Evolutionary conservation across 2,888 invertebrate genomes (phyloP), one percentile per base, ranked within the genome.

Genomic region (Himalopsyche tibetana): DNA sequence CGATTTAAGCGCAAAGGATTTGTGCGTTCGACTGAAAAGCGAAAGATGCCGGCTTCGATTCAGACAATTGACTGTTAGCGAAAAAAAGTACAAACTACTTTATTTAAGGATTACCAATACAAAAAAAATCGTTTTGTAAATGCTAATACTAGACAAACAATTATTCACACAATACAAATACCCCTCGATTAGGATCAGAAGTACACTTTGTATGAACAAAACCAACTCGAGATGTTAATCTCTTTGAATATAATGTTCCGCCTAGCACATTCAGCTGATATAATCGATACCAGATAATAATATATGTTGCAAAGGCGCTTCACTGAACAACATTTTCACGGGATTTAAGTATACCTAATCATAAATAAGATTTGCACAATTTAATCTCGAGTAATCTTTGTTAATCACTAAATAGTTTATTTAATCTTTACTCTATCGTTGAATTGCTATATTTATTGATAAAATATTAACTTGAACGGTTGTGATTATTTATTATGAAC

Each of bases 291-390:
- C 36, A 36, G 74, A 74, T 74, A 74, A 74, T 74, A 74, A 74
- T 74, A 36, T 36, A 74, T 36, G 74, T 74, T 36, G 3, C 74
- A 74, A 74, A 74, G 74, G 74, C 36, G 74, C 74, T 74, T 74
- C 74, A 36, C 38, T 74, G 74, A 74, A 74, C 74, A 74, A 74
- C 36, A 36, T 74, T 74, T 74, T 74, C 74, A 74, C 74, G 36
- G 74, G 19, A 74, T 15, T 74, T 74, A 74, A 74, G 38, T 74
- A 74, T 74, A 36, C 36, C 74, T 74, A 74, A 74, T 74, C 74
- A 74, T 74, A 74, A 74, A 74, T 74, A 74, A 28, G 74, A 74
- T 74, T 74, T 74, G 74, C 74, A 74, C 74, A 74, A 74, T 74
- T 74, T 74, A 74, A 74, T 63, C 63, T 63, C 19, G 6, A 63